Conservation (phyloP, 2,888 invertebrate species). For the Pandemis cinnamomeana region DNA sequence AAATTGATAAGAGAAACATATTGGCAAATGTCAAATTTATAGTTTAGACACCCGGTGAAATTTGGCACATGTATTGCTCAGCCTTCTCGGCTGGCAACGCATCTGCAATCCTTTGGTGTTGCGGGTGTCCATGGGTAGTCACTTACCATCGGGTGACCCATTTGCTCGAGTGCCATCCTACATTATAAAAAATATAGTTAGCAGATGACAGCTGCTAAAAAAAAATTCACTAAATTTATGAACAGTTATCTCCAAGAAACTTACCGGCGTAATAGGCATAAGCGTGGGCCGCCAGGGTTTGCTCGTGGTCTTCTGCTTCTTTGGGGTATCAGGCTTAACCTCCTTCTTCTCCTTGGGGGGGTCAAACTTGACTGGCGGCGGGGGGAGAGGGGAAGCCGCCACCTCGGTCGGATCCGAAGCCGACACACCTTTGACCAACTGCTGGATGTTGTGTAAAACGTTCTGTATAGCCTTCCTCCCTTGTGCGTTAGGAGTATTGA, state of each 20-base stretch:
- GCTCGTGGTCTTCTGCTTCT: constrained; percentile 79
- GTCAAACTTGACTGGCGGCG: constrained; percentile 60
- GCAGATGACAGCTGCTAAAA: too few species aligned
- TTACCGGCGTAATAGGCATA: constrained; percentile 86
- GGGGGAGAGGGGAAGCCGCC: constrained; percentile 68
- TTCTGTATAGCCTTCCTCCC: constrained; percentile 79
- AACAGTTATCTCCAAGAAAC: constrained; percentile 42
- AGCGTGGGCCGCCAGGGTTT: constrained; percentile 90
- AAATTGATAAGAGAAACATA: too few species aligned
- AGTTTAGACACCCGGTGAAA: too few species aligned
- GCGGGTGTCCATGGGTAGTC: too few species aligned
- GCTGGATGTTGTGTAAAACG: constrained; percentile 78
- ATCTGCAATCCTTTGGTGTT: too few species aligned
- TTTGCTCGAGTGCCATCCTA: too few species aligned
- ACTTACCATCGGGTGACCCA: too few species aligned
- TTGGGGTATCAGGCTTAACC: constrained; percentile 63
- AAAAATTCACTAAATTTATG: too few species aligned
- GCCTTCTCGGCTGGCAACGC: too few species aligned
- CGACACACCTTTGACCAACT: constrained; percentile 77
- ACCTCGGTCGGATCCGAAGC: constrained; percentile 77
- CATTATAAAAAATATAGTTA: too few species aligned
- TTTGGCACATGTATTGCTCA: too few species aligned
- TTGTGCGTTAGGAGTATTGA: constrained; percentile 80
- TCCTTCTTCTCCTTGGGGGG: constrained; percentile 69
- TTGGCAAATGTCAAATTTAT: too few species aligned